These are phyloP conservation scores for Enteromius thamalakanensis DNA, from an alignment of 2,797 vertebrate species.

Conservation along the genomic window DNA sequence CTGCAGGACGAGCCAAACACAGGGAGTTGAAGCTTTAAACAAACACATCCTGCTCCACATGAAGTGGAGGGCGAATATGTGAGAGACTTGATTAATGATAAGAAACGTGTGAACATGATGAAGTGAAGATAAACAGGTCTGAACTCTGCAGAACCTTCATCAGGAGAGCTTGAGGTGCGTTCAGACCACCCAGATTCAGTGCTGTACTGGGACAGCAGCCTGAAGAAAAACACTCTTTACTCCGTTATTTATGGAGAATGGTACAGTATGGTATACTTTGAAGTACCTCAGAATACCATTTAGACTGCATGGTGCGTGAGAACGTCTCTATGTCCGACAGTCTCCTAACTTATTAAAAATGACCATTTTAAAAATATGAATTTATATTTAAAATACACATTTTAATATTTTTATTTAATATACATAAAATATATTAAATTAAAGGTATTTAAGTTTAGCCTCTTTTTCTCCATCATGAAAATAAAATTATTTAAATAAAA, in stretches of 20 bases:
- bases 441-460: too few species aligned
- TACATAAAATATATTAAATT: too few species aligned
- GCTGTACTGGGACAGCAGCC: neutral
- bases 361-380: neutral
- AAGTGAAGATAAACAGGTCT: conserved; percentile 12
- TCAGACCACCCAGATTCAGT: conserved; percentile 8
- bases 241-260: neutral
- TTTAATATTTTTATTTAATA: neutral
- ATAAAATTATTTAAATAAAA: too few species aligned
- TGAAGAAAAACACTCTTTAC: neutral
- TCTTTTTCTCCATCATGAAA: too few species aligned
- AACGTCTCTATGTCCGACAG: neutral
- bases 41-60: conserved; percentile 11
- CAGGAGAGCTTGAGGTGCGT: neutral
- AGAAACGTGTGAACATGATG: conserved; percentile 27
- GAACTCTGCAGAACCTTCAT: conserved; percentile 34
- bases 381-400: neutral
- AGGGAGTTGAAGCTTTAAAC: neutral
- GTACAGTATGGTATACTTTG: neutral
- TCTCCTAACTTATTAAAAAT: neutral
- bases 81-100: conserved; percentile 32
- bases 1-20: neutral
- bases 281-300: neutral
- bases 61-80: neutral
- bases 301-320: neutral